Evolutionary conservation across 2,888 invertebrate genomes (phyloP).

Genomic region (Thereva unica): DNA sequence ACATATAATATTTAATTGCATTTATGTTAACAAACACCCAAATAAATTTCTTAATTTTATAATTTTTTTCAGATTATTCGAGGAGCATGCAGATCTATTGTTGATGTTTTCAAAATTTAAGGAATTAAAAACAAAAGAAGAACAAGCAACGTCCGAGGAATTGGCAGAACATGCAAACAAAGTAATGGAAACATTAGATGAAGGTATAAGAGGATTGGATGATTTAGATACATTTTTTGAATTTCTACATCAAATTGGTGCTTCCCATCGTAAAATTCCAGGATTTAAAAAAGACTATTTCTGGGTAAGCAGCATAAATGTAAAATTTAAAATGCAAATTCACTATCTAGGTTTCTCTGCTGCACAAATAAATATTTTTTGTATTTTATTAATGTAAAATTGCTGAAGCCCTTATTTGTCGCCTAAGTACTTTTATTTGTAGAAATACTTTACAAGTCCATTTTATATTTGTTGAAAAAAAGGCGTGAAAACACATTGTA

Average conservation of each 20-base stretch:
- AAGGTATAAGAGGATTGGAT: constrained; percentile 84
- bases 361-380: too few species aligned
- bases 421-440: too few species aligned
- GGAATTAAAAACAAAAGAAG: constrained; percentile 76
- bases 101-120: constrained; percentile 81
- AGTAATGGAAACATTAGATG: constrained; percentile 88
- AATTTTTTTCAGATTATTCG: constrained; percentile 71
- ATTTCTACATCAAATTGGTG: constrained; percentile 81
- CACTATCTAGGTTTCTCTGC: too few species aligned
- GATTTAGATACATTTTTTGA: constrained; percentile 83
- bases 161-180: constrained; percentile 84
- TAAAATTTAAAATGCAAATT: neutral
- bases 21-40: neutral
- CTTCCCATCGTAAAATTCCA: constrained; percentile 79
- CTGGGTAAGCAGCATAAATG: constrained; percentile 69
- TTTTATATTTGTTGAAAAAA: too few species aligned
- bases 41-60: neutral
- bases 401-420: too few species aligned
- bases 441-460: too few species aligned
- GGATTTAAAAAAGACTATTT: constrained; percentile 86
- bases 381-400: too few species aligned
- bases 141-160: constrained; percentile 79
- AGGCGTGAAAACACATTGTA: too few species aligned
- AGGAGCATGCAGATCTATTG: constrained; percentile 79
- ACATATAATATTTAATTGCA: neutral